These are phyloP conservation scores for Hydrolagus affinis DNA, from an alignment of 2,113 vertebrate genomes.

Conservation along the genomic window DNA sequence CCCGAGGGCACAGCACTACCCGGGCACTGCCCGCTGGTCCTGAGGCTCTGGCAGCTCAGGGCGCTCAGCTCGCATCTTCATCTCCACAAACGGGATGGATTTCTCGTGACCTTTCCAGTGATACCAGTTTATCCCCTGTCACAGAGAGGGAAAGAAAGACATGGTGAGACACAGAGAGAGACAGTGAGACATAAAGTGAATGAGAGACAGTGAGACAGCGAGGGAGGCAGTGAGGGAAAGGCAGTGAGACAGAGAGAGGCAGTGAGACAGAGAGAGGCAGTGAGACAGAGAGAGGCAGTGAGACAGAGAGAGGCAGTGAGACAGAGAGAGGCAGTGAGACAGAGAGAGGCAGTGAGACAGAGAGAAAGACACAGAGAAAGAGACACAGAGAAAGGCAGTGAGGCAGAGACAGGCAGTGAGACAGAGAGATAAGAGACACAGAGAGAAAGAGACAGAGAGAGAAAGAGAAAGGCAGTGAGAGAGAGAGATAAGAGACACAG, in stretches of 20 bases:
- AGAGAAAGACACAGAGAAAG: too few species aligned
- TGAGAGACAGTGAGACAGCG: neutral
- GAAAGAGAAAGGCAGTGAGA: neutral
- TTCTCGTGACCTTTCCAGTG: slow-evolving; percentile 98
- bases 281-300: neutral
- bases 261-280: neutral
- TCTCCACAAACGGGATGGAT: slow-evolving; percentile 95
- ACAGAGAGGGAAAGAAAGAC: slow-evolving; percentile 34
- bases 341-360: neutral
- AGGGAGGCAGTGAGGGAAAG: neutral
- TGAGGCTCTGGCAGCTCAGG: slow-evolving; percentile 70
- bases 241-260: neutral
- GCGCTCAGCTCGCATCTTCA: slow-evolving; percentile 92
- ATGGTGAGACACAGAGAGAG: slow-evolving; percentile 30
- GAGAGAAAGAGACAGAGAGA: neutral
- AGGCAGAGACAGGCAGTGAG: neutral
- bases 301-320: neutral
- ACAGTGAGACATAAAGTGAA: neutral
- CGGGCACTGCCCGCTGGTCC: slow-evolving; percentile 65
- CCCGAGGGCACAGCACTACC: neutral
- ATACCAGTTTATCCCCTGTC: slow-evolving; percentile 96
- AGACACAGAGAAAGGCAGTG: too few species aligned
- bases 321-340: neutral
- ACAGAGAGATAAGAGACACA: neutral
- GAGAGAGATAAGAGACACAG: neutral